Evolutionary conservation across 1,140 invertebrate genomes (phyloP), one percentile per base, ranked within the genome.

Genomic region (Ceratosolen solmsi): DNA sequence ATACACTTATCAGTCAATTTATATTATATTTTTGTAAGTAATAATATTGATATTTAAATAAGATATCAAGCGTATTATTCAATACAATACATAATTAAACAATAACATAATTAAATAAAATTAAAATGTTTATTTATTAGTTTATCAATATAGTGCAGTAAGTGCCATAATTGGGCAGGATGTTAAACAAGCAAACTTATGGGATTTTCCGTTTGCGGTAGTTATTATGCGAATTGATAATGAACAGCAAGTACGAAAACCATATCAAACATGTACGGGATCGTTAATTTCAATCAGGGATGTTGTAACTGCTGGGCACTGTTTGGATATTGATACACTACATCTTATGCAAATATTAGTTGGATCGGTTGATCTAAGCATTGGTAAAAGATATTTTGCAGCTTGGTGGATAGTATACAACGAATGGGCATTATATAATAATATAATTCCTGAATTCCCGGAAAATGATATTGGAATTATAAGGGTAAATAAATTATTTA

Each of bases 1-100:
- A 38, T 68, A 0, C n/a, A 33, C 38, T n/a, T 5, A 17, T 68
- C 22, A n/a, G 63, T n/a, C 63, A 68, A 11, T 22, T 68, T 36
- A n/a, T 22, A 33, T 22, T 68, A 68, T 68, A 38, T 38, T 22
- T 68, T 38, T 38, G 63, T 68, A n/a, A 68, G 63, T 68, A 33
- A 33, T 68, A 68, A 9, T 15, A 68, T 11, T 0, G 2, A 0
- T 63, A 46, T 46, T 46, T 46, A 13, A 8, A 46, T 22, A 22
- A 20, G 51, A 2, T 54, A 54, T 54, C 5, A 54, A 54, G 3
- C 3, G 9, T 54, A 22, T 46, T 8, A 54, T 17, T 54, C 3
- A 20, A 54, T 15, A 54, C 3, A 54, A 54, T 54, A 20, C 2
- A 15, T 54, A 22, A 54, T 54, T 54, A 7, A 13, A 54, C 51